Conservation (phyloP, 1,140 invertebrate species). For the Drosophila erecta region DNA sequence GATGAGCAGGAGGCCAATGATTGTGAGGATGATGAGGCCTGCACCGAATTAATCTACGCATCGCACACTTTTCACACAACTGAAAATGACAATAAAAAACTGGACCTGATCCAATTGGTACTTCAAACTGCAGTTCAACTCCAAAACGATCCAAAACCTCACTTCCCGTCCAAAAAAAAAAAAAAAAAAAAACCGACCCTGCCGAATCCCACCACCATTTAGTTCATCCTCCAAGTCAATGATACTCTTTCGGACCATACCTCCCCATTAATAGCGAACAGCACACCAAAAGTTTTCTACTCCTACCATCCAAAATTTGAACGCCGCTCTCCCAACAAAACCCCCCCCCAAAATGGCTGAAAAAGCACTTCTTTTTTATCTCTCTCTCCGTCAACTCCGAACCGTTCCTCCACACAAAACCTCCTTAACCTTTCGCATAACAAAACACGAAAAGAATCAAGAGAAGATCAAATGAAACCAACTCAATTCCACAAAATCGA, state of each 20-base stretch:
- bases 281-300: conserved; percentile 58
- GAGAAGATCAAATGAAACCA: conserved; percentile 64
- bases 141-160: conserved; percentile 27
- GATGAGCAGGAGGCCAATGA: conserved; percentile 48
- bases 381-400: conserved; percentile 74
- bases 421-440: conserved; percentile 81
- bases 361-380: conserved; percentile 58
- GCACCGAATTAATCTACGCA: conserved; percentile 47
- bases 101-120: conserved; percentile 50
- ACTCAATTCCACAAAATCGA: conserved; percentile 84
- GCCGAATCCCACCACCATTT: conserved; percentile 23
- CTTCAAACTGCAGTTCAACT: conserved; percentile 62
- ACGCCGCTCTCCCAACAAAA: conserved; percentile 74
- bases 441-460: conserved; percentile 51
- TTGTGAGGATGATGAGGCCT: conserved; percentile 20
- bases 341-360: conserved; percentile 44
- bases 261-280: conserved; percentile 46
- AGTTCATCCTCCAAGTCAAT: conserved; percentile 45
- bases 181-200: conserved; percentile 24
- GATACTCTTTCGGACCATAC: conserved; percentile 71
- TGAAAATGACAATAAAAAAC: conserved; percentile 9
- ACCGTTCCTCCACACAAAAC: conserved; percentile 82
- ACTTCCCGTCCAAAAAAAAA: conserved; percentile 28
- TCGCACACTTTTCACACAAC: conserved; percentile 49
- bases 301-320: conserved; percentile 80